phyloP scores from a whole-genome alignment of 2,113 vertebrate genomes.

The Erythrolamprus reginae region DNA sequence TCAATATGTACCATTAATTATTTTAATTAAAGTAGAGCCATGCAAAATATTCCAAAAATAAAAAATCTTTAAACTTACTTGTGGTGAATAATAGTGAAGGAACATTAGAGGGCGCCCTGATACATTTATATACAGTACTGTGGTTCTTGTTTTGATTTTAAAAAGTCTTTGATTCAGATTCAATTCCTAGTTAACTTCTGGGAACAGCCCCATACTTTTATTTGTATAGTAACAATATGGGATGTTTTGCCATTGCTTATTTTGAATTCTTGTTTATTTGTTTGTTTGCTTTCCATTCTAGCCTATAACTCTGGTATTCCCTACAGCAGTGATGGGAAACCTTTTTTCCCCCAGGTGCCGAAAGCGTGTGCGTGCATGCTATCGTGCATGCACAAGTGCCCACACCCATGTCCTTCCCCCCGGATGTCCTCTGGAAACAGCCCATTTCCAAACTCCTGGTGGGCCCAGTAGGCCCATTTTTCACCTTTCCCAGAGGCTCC shows the following conservation, averaged over 20 bases:
- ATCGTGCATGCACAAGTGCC: too few relatives aligned
- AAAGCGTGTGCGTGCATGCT: too few relatives aligned
- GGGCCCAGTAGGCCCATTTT: too few relatives aligned
- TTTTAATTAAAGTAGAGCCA: background rate
- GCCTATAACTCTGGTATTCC: background rate
- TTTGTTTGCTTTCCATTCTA: background rate
- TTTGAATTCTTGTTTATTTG: background rate
- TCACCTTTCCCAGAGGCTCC: too few relatives aligned
- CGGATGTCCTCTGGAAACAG: too few relatives aligned
- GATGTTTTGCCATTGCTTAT: background rate
- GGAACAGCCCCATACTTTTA: background rate
- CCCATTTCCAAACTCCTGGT: too few relatives aligned
- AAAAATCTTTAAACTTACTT: background rate
- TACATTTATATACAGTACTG: background rate
- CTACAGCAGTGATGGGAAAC: too few relatives aligned
- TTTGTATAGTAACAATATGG: background rate
- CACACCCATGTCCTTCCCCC: too few relatives aligned
- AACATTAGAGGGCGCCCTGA: conserved; percentile 8
- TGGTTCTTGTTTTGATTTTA: background rate
- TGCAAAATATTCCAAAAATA: background rate
- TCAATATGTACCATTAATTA: background rate
- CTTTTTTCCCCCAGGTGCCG: too few relatives aligned
- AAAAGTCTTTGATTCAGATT: background rate
- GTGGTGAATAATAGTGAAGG: background rate
- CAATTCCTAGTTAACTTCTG: background rate